These are phyloP conservation scores for Lates japonicus DNA, from an alignment of 2,797 vertebrate species.

Conservation along the genomic window DNA sequence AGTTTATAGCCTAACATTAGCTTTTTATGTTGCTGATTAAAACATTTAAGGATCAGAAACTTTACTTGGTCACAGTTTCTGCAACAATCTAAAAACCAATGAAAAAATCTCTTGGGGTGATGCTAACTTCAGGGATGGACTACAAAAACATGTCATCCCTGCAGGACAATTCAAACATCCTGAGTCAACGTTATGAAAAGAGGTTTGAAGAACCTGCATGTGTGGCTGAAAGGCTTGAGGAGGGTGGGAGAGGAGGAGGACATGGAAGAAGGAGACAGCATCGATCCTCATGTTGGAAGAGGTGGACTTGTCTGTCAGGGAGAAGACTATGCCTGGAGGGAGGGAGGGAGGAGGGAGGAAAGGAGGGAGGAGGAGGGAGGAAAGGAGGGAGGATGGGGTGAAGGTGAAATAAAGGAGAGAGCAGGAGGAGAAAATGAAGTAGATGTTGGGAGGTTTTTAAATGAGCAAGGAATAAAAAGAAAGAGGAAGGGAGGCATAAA, in stretches of 20 bases:
- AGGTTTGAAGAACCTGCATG: constrained; percentile 80
- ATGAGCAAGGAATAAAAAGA: background rate
- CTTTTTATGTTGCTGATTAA: too few relatives aligned
- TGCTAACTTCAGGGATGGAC: too few relatives aligned
- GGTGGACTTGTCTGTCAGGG: constrained; percentile 91
- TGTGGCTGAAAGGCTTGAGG: constrained; percentile 92
- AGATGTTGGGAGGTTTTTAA: background rate
- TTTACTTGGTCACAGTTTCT: too few relatives aligned
- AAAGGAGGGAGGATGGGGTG: constrained; percentile 84
- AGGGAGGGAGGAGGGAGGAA: constrained; percentile 73
- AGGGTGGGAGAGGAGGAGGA: constrained; percentile 91
- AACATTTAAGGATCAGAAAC: too few relatives aligned
- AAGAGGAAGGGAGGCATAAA: background rate
- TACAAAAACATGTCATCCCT: too few relatives aligned
- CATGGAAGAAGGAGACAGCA: constrained; percentile 90
- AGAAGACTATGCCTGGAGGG: constrained; percentile 90
- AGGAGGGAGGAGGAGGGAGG: constrained; percentile 80
- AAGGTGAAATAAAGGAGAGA: background rate
- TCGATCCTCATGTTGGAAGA: constrained; percentile 96
- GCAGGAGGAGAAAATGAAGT: background rate
- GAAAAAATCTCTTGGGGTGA: too few relatives aligned
- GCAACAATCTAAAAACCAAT: too few relatives aligned
- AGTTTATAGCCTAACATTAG: too few relatives aligned
- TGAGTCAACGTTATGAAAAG: too few relatives aligned
- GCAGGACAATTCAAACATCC: too few relatives aligned